Percentiles rank a stretch among this genome's conserved stretches.
Evolutionary conservation across 2,113 vertebrate genomes (phyloP).

Genomic region (Copsychus sechellarum): DNA sequence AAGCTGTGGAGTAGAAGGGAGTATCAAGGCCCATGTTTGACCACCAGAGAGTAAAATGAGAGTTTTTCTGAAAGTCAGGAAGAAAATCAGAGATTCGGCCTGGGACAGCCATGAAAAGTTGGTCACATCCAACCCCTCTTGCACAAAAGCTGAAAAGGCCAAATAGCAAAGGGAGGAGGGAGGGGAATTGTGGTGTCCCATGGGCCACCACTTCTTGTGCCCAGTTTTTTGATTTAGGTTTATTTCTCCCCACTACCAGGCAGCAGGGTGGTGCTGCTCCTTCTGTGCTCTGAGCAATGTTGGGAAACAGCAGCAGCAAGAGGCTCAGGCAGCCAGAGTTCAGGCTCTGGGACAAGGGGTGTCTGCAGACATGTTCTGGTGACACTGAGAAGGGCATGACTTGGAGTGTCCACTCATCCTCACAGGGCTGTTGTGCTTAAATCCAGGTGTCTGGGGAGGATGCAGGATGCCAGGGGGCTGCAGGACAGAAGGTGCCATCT

Average conservation of each 20-base stretch:
- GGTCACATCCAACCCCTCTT: background rate
- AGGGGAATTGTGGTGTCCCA: background rate
- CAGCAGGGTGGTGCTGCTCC: background rate
- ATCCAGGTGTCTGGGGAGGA: background rate
- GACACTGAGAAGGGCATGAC: accelerated
- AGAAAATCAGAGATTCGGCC: accelerated
- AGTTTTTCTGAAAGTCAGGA: background rate
- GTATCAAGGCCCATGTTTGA: background rate
- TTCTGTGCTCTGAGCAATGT: background rate
- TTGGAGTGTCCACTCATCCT: accelerated
- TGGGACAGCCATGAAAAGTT: background rate
- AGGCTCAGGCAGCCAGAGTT: background rate
- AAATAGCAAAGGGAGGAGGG: background rate
- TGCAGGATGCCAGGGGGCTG: background rate
- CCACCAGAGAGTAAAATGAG: background rate
- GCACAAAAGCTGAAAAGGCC: background rate
- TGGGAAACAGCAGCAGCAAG: background rate
- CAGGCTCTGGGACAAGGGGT: background rate
- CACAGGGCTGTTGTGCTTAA: background rate
- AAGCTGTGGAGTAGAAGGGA: background rate
- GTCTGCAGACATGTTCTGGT: background rate
- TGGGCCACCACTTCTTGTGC: background rate
- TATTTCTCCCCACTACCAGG: background rate
- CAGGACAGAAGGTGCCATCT: accelerated
- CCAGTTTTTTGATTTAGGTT: background rate